A percentile compares a stretch with the other conserved stretches of the same genome.
Evolutionary conservation across 2,113 vertebrate genomes (phyloP).

Genomic region (Seriola rivoliana): DNA sequence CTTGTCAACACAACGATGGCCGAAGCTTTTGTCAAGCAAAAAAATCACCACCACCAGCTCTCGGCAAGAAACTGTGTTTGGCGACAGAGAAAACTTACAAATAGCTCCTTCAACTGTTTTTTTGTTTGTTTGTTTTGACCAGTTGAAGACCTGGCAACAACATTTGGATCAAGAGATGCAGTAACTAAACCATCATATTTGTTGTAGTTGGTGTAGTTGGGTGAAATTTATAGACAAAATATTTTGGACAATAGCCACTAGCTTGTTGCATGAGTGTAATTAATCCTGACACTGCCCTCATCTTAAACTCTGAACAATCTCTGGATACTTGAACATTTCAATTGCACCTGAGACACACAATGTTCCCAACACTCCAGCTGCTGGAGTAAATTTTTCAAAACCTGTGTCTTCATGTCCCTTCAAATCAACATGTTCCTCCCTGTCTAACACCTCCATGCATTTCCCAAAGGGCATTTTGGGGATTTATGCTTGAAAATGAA

Average conservation of each 20-base stretch:
- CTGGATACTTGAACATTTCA: constrained; percentile 1
- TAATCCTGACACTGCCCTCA: constrained; percentile 10
- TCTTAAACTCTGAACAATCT: constrained; percentile 42
- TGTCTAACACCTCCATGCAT: constrained; percentile 47
- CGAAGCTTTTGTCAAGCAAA: too few relatives aligned
- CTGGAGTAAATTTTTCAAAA: constrained; percentile 31
- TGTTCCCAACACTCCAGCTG: constrained; percentile 24
- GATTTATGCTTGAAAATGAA: constrained; percentile 42
- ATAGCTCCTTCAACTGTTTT: too few relatives aligned
- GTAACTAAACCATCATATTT: too few relatives aligned
- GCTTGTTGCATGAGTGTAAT: not conserved
- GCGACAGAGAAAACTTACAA: too few relatives aligned
- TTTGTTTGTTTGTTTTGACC: too few relatives aligned
- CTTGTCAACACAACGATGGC: too few relatives aligned
- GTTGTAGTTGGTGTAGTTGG: too few relatives aligned
- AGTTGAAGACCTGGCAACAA: too few relatives aligned
- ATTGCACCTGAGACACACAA: constrained; percentile 15
- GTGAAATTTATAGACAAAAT: not conserved
- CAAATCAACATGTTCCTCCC: constrained; percentile 47
- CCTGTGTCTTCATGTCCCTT: constrained; percentile 26
- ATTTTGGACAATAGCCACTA: not conserved
- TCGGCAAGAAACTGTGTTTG: too few relatives aligned
- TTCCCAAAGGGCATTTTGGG: constrained; percentile 47
- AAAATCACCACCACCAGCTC: too few relatives aligned
- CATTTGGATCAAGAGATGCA: too few relatives aligned